Base-by-base conservation (phyloP, 1,140 invertebrate genomes). In the Gonioctena quinquepunctata region DNA sequence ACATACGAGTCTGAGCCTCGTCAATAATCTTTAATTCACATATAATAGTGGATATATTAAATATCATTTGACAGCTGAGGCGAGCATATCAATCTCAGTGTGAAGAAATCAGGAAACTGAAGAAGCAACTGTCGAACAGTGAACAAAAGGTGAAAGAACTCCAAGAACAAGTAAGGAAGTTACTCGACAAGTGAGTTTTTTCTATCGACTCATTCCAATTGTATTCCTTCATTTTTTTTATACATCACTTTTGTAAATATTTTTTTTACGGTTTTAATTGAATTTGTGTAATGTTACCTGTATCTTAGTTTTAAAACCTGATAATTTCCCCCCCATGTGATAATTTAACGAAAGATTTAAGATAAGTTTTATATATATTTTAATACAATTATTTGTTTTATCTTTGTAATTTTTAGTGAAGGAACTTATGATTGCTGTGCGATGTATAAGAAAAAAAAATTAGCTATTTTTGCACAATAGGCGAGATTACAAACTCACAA, bases 91-190 rank as follows among this genome's bases (percentile, higher is more conserved):
- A 89, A 72, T 86, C 88, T 21, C 93, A 94, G 83, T 87, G 87
- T n/a, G 93, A 94, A 73, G 94, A 95, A 83, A 81, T 94, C 21
- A 86, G 90, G 61, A 84, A 90, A 66, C 86, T 93, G 8, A 89
- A 90, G 73, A 90, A 92, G 61, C 92, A 94, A 78, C 83, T 95
- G 19, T 85, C 88, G 2, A 89, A 90, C 74, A 92, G 92, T 74
- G 93, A 94, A 77, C 86, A 91, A 70, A 85, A 91, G 8, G 90
- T 94, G 5, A 87, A 90, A 62, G 93, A 94, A 77, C 84, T 95
- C 13, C 93, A 95, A 79, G 89, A 92, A 42, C 88, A 91, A 75
- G 78, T 94, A 0, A 85, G 87, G 16, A 86, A 87, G 66, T 76
- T 90, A 26, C 57, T 62, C 16, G 49, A 26, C 11, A 71, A 66